These are phyloP conservation scores for Drosophila monieri DNA, from an alignment of 2,888 invertebrate species.

Conservation along the genomic window DNA sequence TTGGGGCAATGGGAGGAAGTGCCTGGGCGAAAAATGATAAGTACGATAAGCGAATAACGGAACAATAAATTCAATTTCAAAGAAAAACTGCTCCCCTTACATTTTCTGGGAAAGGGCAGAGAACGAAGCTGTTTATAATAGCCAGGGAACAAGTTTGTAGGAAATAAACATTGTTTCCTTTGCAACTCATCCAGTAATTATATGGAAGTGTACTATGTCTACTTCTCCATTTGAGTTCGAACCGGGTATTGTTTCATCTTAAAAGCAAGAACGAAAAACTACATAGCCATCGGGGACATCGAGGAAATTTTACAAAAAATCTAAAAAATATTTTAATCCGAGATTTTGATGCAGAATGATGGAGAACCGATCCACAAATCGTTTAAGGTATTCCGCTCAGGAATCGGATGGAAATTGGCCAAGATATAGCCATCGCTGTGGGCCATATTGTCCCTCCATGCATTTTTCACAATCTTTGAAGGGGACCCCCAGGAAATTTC, in stretches of 20 bases:
- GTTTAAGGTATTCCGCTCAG: too few relatives aligned
- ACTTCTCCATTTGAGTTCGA: neutral
- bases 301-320: too few relatives aligned
- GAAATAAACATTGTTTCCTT: neutral
- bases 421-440: too few relatives aligned
- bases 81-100: neutral
- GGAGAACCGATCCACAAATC: too few relatives aligned
- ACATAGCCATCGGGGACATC: too few relatives aligned
- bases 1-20: slow-evolving; percentile 17
- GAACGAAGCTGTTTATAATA: neutral
- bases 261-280: neutral
- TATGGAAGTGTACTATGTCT: neutral
- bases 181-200: neutral
- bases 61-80: slow-evolving; percentile 10
- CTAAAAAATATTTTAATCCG: too few relatives aligned
- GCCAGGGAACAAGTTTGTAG: neutral
- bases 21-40: slow-evolving; percentile 15
- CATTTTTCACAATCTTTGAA: too few relatives aligned
- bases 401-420: too few relatives aligned
- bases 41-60: neutral
- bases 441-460: too few relatives aligned
- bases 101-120: neutral
- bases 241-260: neutral
- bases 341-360: too few relatives aligned
- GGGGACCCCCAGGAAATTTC: too few relatives aligned